A percentile compares a stretch with the other conserved stretches of the same genome.
Evolutionary conservation across 2,888 invertebrate genomes (phyloP).

Genomic region (Escarpia spicata): DNA sequence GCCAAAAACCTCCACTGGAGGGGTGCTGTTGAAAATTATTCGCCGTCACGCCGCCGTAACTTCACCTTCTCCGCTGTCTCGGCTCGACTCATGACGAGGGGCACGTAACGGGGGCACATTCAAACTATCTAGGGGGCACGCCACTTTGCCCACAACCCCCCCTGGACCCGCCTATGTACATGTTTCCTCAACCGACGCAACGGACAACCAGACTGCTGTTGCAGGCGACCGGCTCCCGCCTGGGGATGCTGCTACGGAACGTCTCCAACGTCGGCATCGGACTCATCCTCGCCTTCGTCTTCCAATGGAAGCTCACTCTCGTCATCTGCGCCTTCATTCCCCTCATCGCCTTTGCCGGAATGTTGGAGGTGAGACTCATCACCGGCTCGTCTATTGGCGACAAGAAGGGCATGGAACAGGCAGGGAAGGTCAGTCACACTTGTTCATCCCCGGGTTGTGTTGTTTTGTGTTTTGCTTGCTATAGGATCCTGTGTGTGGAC

Average conservation of each 20-base stretch:
- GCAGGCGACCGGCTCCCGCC: constrained; percentile 65
- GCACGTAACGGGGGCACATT: too few species aligned
- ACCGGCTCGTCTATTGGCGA: constrained; percentile 56
- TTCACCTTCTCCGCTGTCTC: too few species aligned
- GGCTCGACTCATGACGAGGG: too few species aligned
- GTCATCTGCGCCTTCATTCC: constrained; percentile 65
- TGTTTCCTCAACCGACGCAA: background rate
- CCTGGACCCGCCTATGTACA: too few species aligned
- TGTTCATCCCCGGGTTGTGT: background rate
- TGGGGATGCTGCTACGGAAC: constrained; percentile 62
- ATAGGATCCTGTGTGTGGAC: too few species aligned
- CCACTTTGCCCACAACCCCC: too few species aligned
- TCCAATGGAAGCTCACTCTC: constrained; percentile 67
- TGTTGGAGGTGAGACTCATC: constrained; percentile 54
- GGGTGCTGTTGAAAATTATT: too few species aligned
- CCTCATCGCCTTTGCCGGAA: constrained; percentile 60
- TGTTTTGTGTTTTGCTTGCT: background rate
- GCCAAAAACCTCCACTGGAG: too few species aligned
- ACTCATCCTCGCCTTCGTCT: constrained; percentile 66
- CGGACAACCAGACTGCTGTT: background rate
- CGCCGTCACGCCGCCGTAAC: too few species aligned
- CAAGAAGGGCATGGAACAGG: constrained; percentile 68
- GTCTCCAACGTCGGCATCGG: constrained; percentile 63
- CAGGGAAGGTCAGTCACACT: constrained; percentile 67
- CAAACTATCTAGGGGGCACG: too few species aligned